Evolutionary conservation across 2,888 invertebrate genomes (phyloP), one percentile per base, ranked within the genome.

Genomic region (Apomyelois bistriatella): DNA sequence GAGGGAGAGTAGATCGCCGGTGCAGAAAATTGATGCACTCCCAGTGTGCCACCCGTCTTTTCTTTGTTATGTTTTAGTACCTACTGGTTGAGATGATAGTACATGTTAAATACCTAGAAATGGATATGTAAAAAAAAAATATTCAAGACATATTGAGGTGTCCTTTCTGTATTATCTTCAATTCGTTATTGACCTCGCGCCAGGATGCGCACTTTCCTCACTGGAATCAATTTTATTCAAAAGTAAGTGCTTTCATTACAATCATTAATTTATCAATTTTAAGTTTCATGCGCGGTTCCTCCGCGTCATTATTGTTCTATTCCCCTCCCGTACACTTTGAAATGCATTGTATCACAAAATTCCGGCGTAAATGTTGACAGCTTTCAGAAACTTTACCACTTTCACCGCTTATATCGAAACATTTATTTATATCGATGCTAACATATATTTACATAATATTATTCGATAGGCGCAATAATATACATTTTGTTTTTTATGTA

Each of bases 161-260:
- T 22, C 22, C 15, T 1, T 38, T 38, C 38, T 38, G 38, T 15
- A 7, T 15, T 38, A n/a, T 38, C 38, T 15, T 38, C 13, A 15
- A 13, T 38, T 38, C 3, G 9, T 15, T 7, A 15, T 76, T 77
- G 76, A 72, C 74, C 74, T 68, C 62, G 67, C 74, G 65, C 72
- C 67, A 65, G 70, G 73, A 76, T 72, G 76, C 78, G 68, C 74
- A 83, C 81, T 83, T 85, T 85, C 79, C 73, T 76, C 68, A 66
- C 65, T 68, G 72, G 74, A 76, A 80, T 82, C 74, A 68, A 67
- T 77, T 79, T 72, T 71, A 77, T 78, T 79, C 72, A 70, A 76
- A 76, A 76, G 71, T 72, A 76, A 75, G 71, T 72, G 66, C 69
- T 66, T 74, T 75, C 60, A 59, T 56, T 54, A 58, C 50, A 57